Evolutionary conservation across 1,140 invertebrate genomes (phyloP).

Genomic region (Adelges cooleyi): DNA sequence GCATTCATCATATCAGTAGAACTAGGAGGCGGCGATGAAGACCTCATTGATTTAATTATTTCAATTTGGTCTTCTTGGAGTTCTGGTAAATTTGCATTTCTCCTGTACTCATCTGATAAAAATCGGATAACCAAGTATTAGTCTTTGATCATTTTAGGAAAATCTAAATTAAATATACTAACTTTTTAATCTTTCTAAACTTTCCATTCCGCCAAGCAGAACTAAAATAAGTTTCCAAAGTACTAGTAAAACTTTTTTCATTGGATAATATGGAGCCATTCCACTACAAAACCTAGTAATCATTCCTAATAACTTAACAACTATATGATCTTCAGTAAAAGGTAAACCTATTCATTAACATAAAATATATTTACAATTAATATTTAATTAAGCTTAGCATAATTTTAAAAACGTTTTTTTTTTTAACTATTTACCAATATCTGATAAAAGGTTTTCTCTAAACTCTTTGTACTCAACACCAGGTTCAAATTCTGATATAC

Average conservation of each 20-base stretch:
- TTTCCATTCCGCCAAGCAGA: conserved; percentile 76
- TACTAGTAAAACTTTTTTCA: conserved; percentile 92
- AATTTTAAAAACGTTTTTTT: background rate
- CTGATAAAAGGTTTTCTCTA: conserved; percentile 63
- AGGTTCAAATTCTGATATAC: conserved; percentile 45
- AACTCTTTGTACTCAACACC: conserved; percentile 55
- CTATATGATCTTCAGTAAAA: conserved; percentile 33
- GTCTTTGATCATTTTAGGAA: too few species aligned
- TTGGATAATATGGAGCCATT: conserved; percentile 87
- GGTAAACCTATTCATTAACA: background rate
- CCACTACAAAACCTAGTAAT: conserved; percentile 90
- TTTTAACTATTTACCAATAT: conserved; percentile 50
- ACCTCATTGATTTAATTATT: conserved; percentile 81
- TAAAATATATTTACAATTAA: background rate
- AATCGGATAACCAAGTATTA: too few species aligned
- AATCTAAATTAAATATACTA: too few species aligned
- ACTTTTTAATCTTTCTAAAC: conserved; percentile 60
- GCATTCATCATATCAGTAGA: conserved; percentile 83
- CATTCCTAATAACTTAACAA: conserved; percentile 81
- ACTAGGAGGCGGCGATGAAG: conserved; percentile 87
- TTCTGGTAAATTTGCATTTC: conserved; percentile 56
- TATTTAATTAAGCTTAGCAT: background rate
- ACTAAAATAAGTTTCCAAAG: conserved; percentile 91
- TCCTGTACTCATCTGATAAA: conserved; percentile 47
- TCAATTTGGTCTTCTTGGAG: conserved; percentile 86